Base-by-base conservation (phyloP, 1,140 invertebrate species). In the Danaus plexippus region DNA sequence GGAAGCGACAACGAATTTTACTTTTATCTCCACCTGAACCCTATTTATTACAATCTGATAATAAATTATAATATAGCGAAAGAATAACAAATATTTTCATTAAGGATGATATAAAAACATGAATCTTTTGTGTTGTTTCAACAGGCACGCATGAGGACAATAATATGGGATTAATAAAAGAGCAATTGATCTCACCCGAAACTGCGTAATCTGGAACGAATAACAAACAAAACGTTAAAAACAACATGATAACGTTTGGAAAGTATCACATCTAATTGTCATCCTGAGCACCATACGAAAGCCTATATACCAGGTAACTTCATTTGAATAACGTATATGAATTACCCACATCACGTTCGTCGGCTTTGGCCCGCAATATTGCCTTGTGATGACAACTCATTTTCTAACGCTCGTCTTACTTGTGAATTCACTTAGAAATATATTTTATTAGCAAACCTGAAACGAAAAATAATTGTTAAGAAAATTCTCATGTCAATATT, bases 301-400 rank as follows among this genome's bases (percentile, higher is more conserved):
- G 46, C 50, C 45, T 67, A 65, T 66, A 68, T 68, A 63, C 53
- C 52, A 10, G n/a, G 41, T 43, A 41, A 51, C 6, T 52, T 63
- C 57, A 71, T 71, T 66, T 61, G 51, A 66, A 71, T 71, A 64
- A 56, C 46, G 66, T 61, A 67, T 63, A 59, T 63, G 53, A 59
- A 66, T 61, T 52, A 68, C 69, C 69, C 69, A 61, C 64, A 71
- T 71, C 58, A 61, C 63, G 57, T 59, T 48, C 50, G 40, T 54
- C 50, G 44, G 13, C 47, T 63, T 52, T 13, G 51, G n/a, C 60
- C 45, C 46, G 42, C 47, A 56, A 57, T 59, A 46, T 53, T 52
- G 32, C 56, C 57, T 55, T 58, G 50, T 32, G 22, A 32, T 32
- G 22, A 32, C 22, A 32, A 32, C 22, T 32, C 22, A 32, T 32